phyloP scores from a whole-genome alignment of 2,888 invertebrate species.

The Nowickia ferox region DNA sequence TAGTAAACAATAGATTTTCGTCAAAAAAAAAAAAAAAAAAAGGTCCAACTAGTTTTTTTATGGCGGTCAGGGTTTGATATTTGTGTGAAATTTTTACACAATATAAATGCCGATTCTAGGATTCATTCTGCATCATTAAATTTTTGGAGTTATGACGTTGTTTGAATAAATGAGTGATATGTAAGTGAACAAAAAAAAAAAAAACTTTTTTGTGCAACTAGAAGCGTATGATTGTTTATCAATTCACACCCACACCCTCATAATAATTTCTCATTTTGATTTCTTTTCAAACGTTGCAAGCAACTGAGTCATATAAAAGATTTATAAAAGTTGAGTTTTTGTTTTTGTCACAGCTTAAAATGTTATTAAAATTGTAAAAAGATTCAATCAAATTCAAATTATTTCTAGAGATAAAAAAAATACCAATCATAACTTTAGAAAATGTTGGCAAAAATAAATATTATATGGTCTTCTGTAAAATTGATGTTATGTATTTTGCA shows the following conservation, averaged over 20 bases:
- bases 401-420: neutral
- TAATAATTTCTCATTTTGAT: neutral
- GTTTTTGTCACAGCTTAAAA: conserved; percentile 25
- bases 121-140: too few species aligned
- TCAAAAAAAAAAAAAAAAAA: too few species aligned
- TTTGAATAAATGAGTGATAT: too few species aligned
- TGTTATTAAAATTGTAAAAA: conserved; percentile 36
- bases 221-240: conserved; percentile 47
- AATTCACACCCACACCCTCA: conserved; percentile 3
- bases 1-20: too few species aligned
- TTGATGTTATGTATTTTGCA: neutral
- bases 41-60: too few species aligned
- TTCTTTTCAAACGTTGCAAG: neutral
- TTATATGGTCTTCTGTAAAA: conserved; percentile 15
- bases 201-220: conserved; percentile 17
- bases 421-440: conserved; percentile 15
- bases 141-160: too few species aligned
- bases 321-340: neutral
- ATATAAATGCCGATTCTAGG: too few species aligned
- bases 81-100: too few species aligned
- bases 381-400: conserved; percentile 59
- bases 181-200: neutral
- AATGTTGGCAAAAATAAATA: conserved; percentile 25
- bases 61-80: too few species aligned
- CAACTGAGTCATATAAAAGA: neutral